These are phyloP conservation scores for Apomyelois bistriatella DNA, from an alignment of 2,888 invertebrate species.

Conservation along the genomic window DNA sequence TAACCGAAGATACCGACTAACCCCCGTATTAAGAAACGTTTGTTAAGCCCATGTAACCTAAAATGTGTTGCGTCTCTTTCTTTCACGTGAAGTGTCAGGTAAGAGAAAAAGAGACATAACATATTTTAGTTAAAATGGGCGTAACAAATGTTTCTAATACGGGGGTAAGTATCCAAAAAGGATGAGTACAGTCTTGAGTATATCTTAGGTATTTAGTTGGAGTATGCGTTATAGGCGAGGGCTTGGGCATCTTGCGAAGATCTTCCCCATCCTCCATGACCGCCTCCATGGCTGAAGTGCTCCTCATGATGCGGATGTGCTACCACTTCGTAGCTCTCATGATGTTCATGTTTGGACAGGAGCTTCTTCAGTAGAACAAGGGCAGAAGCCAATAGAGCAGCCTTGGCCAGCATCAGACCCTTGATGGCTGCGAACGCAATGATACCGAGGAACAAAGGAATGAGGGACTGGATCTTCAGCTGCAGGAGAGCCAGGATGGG, in stretches of 20 bases:
- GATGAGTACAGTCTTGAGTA: slow-evolving; percentile 28
- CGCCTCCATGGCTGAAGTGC: slow-evolving; percentile 74
- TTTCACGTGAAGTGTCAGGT: no score
- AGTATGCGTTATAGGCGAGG: slow-evolving; percentile 86
- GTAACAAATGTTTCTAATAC: no score
- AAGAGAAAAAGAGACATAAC: no score
- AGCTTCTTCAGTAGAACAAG: slow-evolving; percentile 85
- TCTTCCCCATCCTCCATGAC: slow-evolving; percentile 83
- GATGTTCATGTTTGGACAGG: slow-evolving; percentile 82
- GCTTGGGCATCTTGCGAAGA: slow-evolving; percentile 83
- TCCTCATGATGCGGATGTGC: slow-evolving; percentile 84
- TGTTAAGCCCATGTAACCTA: no score
- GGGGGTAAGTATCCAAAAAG: slow-evolving; percentile 28
- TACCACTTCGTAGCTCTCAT: slow-evolving; percentile 88
- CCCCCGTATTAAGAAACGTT: no score
- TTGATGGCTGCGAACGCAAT: slow-evolving; percentile 91
- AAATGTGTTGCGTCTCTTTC: no score
- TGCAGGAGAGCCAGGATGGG: slow-evolving; percentile 88
- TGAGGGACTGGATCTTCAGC: slow-evolving; percentile 87
- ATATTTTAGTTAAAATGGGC: no score
- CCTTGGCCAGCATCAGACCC: slow-evolving; percentile 90
- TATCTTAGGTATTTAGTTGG: slow-evolving; percentile 63
- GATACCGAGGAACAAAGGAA: slow-evolving; percentile 86
- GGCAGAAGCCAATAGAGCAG: slow-evolving; percentile 87
- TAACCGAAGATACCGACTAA: slow-evolving; percentile 36